phyloP scores from a whole-genome alignment of 2,888 invertebrate species.

The Pyralis farinalis region DNA sequence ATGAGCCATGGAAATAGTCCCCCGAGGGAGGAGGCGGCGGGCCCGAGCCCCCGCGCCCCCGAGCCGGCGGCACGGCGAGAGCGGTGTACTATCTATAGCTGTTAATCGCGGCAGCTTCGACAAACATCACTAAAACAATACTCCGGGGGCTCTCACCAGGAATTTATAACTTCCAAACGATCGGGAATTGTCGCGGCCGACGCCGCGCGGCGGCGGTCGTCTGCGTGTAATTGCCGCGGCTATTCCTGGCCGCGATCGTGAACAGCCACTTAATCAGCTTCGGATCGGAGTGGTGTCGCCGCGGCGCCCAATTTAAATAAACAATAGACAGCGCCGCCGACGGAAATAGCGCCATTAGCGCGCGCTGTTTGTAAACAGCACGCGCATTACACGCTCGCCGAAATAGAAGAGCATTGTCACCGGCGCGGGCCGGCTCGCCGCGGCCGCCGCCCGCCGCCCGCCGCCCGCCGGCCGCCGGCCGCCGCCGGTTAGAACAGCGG shows the following conservation, averaged over 20 bases:
- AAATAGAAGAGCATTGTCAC: slow-evolving; percentile 11
- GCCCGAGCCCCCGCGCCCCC: too few relatives aligned
- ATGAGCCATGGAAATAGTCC: too few relatives aligned
- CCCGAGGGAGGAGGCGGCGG: too few relatives aligned
- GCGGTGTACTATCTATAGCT: too few relatives aligned
- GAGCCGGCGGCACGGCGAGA: too few relatives aligned
- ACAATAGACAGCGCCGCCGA: slow-evolving; percentile 31
- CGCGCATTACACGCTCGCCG: slow-evolving; percentile 18
- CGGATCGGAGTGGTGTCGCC: slow-evolving; percentile 23
- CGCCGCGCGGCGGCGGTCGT: slow-evolving; percentile 2
- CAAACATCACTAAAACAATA: not conserved
- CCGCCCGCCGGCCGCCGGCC: slow-evolving; percentile 16
- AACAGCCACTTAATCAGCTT: slow-evolving; percentile 40
- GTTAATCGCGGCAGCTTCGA: not conserved
- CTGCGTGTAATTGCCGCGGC: slow-evolving; percentile 13
- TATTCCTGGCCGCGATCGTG: slow-evolving; percentile 26
- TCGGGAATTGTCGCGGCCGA: not conserved
- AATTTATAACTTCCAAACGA: slow-evolving; percentile 7
- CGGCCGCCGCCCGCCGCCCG: slow-evolving; percentile 23
- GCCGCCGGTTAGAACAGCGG: slow-evolving; percentile 29
- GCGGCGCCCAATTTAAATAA: slow-evolving; percentile 33
- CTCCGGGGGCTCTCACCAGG: not conserved
- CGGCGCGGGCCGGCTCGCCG: slow-evolving; percentile 27
- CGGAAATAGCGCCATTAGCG: slow-evolving; percentile 64
- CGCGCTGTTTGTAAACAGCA: slow-evolving; percentile 60